phyloP scores from a whole-genome alignment of 2,113 vertebrate genomes.

The Spea bombifrons region DNA sequence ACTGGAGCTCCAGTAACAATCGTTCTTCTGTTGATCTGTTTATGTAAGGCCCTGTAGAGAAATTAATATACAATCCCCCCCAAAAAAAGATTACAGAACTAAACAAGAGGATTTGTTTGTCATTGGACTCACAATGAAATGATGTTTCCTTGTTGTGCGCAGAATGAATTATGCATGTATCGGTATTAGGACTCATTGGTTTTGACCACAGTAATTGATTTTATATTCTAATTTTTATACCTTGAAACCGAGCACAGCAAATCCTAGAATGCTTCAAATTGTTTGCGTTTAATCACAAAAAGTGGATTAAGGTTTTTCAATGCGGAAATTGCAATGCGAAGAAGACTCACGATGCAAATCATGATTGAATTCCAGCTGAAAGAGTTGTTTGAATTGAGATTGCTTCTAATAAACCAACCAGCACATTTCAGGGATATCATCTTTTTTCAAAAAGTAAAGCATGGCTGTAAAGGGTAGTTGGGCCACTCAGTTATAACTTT shows the following conservation, averaged over 20 bases:
- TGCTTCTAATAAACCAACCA: conserved; percentile 7
- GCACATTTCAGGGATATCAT: not conserved
- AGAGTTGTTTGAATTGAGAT: conserved; percentile 16
- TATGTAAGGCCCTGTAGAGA: not conserved
- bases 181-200: conserved; percentile 31
- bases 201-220: conserved; percentile 35
- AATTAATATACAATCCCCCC: conserved; percentile 23
- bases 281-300: conserved; percentile 22
- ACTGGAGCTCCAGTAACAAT: conserved; percentile 32
- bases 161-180: conserved; percentile 26
- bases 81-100: conserved; percentile 14
- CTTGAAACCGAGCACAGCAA: conserved; percentile 10
- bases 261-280: conserved; percentile 10
- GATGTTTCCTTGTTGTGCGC: conserved; percentile 14
- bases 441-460: not conserved
- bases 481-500: conserved; percentile 3
- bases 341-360: not conserved
- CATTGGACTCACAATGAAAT: conserved; percentile 19
- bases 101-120: conserved; percentile 41
- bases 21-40: not conserved
- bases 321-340: not conserved
- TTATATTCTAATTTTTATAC: conserved; percentile 39
- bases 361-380: not conserved
- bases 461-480: not conserved
- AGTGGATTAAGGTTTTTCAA: conserved; percentile 20